A percentile compares a stretch with the other conserved stretches of the same genome.
phyloP scores from a whole-genome alignment of 2,797 vertebrate species.

The Lophius americanus region DNA sequence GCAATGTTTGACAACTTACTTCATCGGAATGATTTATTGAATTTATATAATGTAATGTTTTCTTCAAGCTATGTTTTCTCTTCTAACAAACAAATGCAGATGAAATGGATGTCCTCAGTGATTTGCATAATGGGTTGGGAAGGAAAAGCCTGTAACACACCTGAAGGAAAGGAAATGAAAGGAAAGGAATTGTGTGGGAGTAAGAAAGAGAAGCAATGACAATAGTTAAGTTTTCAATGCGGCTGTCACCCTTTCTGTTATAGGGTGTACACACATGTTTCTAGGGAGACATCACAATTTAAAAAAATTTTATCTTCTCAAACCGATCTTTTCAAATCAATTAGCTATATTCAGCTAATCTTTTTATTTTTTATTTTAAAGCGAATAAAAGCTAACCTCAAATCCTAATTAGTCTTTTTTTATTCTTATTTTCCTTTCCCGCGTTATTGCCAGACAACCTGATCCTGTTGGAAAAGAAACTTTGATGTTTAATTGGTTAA shows the following conservation, averaged over 20 bases:
- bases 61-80: constrained; percentile 38
- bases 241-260: constrained; percentile 26
- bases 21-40: constrained; percentile 55
- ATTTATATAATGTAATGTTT: constrained; percentile 46
- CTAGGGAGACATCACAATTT: constrained; percentile 21
- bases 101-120: constrained; percentile 48
- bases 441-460: constrained; percentile 47
- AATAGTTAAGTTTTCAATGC: background rate
- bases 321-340: constrained; percentile 49
- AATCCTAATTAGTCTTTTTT: constrained; percentile 31
- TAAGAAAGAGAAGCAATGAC: background rate
- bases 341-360: constrained; percentile 35
- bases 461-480: constrained; percentile 54
- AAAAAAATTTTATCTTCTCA: constrained; percentile 35
- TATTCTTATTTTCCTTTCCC: constrained; percentile 34
- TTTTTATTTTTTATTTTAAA: constrained; percentile 29
- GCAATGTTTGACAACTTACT: constrained; percentile 49
- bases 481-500: constrained; percentile 76
- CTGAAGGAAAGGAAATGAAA: constrained; percentile 10
- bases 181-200: background rate
- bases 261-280: constrained; percentile 37
- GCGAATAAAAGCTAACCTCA: constrained; percentile 28
- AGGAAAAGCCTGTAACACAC: constrained; percentile 6
- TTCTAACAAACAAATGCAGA: constrained; percentile 57
- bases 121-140: constrained; percentile 39